Evolutionary conservation across 1,140 invertebrate genomes (phyloP).

Genomic region (Babylonia areolata): DNA sequence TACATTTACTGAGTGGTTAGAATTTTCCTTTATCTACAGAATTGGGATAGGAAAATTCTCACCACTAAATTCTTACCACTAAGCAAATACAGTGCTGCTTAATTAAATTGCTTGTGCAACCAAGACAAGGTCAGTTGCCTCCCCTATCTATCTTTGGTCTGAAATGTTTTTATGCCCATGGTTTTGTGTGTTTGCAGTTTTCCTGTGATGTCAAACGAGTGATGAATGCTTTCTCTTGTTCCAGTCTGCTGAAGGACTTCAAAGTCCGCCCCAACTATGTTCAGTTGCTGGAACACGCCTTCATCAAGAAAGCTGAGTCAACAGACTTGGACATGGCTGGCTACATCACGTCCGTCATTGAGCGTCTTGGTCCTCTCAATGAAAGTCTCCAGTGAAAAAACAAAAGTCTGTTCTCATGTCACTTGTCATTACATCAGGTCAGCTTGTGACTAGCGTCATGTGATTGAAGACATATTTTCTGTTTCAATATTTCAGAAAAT

Average conservation of each 20-base stretch:
- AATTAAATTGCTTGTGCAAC: too few species aligned
- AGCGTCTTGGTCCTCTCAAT: constrained; percentile 68
- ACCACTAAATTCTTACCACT: too few species aligned
- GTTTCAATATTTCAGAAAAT: neutral
- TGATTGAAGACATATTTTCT: neutral
- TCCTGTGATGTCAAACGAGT: too few species aligned
- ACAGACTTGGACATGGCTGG: constrained; percentile 87
- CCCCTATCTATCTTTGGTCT: too few species aligned
- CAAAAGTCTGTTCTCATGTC: neutral
- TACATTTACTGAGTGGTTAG: too few species aligned
- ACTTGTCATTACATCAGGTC: neutral
- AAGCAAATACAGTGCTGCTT: too few species aligned
- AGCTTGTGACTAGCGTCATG: neutral
- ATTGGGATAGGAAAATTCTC: too few species aligned
- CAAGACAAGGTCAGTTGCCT: too few species aligned
- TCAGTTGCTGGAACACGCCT: constrained; percentile 90
- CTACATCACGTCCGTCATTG: constrained; percentile 84
- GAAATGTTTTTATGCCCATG: too few species aligned
- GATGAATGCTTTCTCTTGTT: constrained; percentile 35
- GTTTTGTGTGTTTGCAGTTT: too few species aligned
- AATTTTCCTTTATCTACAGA: too few species aligned
- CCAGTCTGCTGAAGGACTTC: constrained; percentile 93
- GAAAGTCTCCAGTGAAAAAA: constrained; percentile 36
- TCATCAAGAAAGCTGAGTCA: constrained; percentile 88
- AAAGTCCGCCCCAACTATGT: constrained; percentile 93